Percentiles rank a stretch among this genome's conserved stretches.
Evolutionary conservation across 2,113 vertebrate species (phyloP).

Genomic region (Sitta europaea): DNA sequence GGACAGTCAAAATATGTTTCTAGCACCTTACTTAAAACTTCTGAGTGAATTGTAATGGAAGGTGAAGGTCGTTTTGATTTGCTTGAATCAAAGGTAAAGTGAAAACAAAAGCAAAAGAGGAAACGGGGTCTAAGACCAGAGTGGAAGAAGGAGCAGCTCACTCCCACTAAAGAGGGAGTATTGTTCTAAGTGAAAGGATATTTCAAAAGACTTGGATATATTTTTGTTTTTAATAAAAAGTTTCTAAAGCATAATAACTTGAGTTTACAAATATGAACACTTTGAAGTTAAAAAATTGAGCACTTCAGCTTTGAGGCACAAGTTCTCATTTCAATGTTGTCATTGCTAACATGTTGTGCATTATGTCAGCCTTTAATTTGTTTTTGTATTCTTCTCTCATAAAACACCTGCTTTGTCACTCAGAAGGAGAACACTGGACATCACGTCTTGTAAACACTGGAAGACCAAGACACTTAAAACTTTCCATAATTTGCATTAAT

Average conservation of each 20-base stretch:
- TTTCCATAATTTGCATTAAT: not conserved
- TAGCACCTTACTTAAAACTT: not conserved
- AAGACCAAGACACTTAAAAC: not conserved
- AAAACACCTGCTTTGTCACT: not conserved
- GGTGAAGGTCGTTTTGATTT: not conserved
- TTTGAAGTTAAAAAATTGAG: not conserved
- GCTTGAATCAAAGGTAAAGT: not conserved
- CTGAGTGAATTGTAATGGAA: not conserved
- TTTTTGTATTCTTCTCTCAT: not conserved
- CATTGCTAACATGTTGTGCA: not conserved
- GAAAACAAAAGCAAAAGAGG: not conserved
- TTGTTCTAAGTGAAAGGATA: not conserved
- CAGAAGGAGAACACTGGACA: not conserved
- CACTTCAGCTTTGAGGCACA: not conserved
- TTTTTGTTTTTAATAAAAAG: not conserved
- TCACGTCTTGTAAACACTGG: not conserved
- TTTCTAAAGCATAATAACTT: not conserved
- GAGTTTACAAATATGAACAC: not conserved
- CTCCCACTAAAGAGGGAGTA: not conserved
- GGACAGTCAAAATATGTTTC: not conserved
- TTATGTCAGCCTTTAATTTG: not conserved
- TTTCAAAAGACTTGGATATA: not conserved
- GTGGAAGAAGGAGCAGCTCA: not conserved
- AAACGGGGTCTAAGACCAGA: not conserved
- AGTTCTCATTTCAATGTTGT: not conserved